Percentiles rank a stretch among this genome's conserved stretches.
Evolutionary conservation across 2,113 vertebrate genomes (phyloP).

Genomic region (Semicossyphus pulcher): DNA sequence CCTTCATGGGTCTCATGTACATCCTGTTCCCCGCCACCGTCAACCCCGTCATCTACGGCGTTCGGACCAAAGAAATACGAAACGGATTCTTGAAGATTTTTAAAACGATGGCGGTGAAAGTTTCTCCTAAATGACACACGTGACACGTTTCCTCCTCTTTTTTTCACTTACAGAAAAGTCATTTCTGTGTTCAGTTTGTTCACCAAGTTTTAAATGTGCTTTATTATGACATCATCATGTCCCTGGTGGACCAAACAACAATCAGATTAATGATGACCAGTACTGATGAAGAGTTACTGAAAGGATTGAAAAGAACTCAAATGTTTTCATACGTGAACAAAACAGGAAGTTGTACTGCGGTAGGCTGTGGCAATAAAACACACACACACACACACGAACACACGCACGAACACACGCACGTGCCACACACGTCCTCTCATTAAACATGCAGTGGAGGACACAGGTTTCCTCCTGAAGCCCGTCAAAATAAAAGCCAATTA

Average conservation of each 20-base stretch:
- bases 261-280: too few relatives aligned
- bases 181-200: too few relatives aligned
- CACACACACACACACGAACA: too few relatives aligned
- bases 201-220: too few relatives aligned
- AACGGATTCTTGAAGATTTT: conserved; percentile 66
- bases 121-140: conserved; percentile 25
- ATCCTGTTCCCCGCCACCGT: conserved; percentile 82
- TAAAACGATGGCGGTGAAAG: conserved; percentile 40
- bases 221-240: too few relatives aligned
- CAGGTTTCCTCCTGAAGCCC: conserved; percentile 24
- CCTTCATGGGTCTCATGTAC: conserved; percentile 81
- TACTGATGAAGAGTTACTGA: too few relatives aligned
- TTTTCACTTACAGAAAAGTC: too few relatives aligned
- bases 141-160: background rate
- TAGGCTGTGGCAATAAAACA: too few relatives aligned
- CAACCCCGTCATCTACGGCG: conserved; percentile 85
- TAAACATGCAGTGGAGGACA: conserved; percentile 53
- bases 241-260: too few relatives aligned
- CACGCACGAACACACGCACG: background rate
- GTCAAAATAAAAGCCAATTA: conserved; percentile 32
- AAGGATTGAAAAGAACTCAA: too few relatives aligned
- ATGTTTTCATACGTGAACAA: too few relatives aligned
- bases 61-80: conserved; percentile 84
- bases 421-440: conserved; percentile 52
- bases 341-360: too few relatives aligned